Evolutionary conservation across 2,888 invertebrate genomes (phyloP).

Genomic region (Ormyrus rosae): DNA sequence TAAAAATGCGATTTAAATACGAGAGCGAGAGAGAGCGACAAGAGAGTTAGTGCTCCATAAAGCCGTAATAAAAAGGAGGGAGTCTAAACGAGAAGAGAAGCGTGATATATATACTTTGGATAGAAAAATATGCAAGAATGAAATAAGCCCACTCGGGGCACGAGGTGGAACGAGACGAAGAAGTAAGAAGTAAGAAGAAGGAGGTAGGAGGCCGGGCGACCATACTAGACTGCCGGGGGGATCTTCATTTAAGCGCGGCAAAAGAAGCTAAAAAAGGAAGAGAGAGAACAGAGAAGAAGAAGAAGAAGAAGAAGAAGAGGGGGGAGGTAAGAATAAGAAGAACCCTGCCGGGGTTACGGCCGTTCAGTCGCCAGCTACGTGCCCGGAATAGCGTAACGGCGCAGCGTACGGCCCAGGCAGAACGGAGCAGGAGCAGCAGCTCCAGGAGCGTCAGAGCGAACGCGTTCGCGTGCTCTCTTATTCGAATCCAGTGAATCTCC

Average conservation of each 20-base stretch:
- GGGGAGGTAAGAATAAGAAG: not conserved
- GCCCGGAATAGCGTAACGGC: constrained; percentile 57
- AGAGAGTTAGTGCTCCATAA: too few relatives aligned
- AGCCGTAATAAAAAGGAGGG: not conserved
- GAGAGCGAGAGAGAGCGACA: too few relatives aligned
- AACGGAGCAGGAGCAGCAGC: not conserved
- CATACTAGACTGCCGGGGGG: constrained; percentile 6
- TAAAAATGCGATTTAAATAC: too few relatives aligned
- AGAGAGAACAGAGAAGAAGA: not conserved
- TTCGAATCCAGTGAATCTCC: not conserved
- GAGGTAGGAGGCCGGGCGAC: not conserved
- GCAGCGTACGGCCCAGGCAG: too few relatives aligned
- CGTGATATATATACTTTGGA: too few relatives aligned
- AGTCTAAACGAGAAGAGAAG: not conserved
- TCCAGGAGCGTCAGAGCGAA: not conserved
- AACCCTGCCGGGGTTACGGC: constrained; percentile 55
- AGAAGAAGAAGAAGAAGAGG: not conserved
- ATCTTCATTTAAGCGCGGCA: constrained; percentile 33
- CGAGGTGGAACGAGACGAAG: not conserved
- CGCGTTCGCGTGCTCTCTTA: not conserved
- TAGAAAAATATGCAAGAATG: not conserved
- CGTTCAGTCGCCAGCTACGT: constrained; percentile 61
- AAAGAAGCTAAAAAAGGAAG: not conserved
- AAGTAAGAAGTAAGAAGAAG: constrained; percentile 1
- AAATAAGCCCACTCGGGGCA: not conserved